phyloP scores from a whole-genome alignment of 1,140 invertebrate genomes.

The Drosophila kohkoa region DNA sequence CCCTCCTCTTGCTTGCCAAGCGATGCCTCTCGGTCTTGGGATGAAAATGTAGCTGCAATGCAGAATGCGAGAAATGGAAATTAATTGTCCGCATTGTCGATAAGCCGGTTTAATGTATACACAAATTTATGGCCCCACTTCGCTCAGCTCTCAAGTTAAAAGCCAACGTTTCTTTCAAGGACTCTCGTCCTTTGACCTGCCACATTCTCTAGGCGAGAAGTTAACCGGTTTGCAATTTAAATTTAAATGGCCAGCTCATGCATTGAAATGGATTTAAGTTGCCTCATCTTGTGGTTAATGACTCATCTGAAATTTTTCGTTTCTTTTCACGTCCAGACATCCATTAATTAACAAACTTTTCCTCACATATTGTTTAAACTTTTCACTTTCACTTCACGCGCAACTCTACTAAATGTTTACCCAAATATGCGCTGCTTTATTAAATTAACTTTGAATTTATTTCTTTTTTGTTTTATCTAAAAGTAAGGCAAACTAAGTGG shows the following conservation, averaged over 20 bases:
- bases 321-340: background rate
- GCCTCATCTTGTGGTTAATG: background rate
- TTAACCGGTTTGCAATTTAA: slow-evolving; percentile 36
- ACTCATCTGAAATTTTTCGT: slow-evolving; percentile 1
- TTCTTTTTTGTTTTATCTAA: background rate
- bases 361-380: slow-evolving; percentile 2
- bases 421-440: slow-evolving; percentile 23
- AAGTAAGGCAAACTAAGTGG: background rate
- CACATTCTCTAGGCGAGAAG: background rate
- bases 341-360: slow-evolving; percentile 17
- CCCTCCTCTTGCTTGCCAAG: background rate
- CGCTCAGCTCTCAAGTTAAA: background rate
- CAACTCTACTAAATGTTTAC: slow-evolving; percentile 12
- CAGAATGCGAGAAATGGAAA: slow-evolving; percentile 41
- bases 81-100: slow-evolving; percentile 52
- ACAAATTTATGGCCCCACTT: slow-evolving; percentile 48
- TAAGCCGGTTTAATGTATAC: slow-evolving; percentile 58
- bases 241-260: slow-evolving; percentile 15
- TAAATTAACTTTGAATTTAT: slow-evolving; percentile 5
- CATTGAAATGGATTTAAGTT: slow-evolving; percentile 12
- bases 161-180: slow-evolving; percentile 50
- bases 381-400: slow-evolving; percentile 58
- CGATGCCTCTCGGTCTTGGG: slow-evolving; percentile 36
- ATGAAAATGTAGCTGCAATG: slow-evolving; percentile 57
- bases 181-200: slow-evolving; percentile 67